Evolutionary conservation across 2,797 vertebrate genomes (phyloP), one percentile per base, ranked within the genome.

Genomic region (Galaxias olidus): DNA sequence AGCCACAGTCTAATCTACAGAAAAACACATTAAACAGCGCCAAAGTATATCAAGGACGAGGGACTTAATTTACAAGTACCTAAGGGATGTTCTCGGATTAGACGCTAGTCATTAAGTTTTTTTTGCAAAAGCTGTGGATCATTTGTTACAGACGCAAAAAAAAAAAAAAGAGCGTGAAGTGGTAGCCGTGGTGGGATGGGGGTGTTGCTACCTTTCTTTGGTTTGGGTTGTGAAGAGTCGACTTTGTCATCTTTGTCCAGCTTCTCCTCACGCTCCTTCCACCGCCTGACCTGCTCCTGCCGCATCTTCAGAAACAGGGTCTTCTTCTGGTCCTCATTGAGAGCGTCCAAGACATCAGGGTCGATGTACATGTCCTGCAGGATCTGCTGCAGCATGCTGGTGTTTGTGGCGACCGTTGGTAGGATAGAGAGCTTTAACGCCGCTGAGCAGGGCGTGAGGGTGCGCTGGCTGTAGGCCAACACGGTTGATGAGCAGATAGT

Each of bases 331-430:
- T 84, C 80, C 9, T 84, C 82, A 3, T 79, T 83, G 51, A 83
- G 74, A 19, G 77, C 79, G 0, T 80, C 76, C 67, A 83, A 61
- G 13, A 85, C 79, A 64, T 82, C 83, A 0, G 83, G 83, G 20
- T 86, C 83, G 12, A 86, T 82, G 71, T 80, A 84, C 79, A 82
- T 86, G 54, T 86, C 81, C 46, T 81, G 76, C 14, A 84, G 71
- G 73, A 86, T 83, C 67, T 86, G 82, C 73, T 85, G 83, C 76
- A 85, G 71, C 84, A 86, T 83, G 70, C 70, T 66, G 50, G 56
- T 8, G 12, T 30, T 11, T 15, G 41, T 8, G 10, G n/a, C 8
- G 10, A 6, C 8, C 6, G 30, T 30, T 30, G 30, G 30, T 30
- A 6, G 30, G 6, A 30, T 30, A 2, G 30, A 30, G 30, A 30